phyloP scores from a whole-genome alignment of 2,797 vertebrate species.

The Muscicapa comitata region DNA sequence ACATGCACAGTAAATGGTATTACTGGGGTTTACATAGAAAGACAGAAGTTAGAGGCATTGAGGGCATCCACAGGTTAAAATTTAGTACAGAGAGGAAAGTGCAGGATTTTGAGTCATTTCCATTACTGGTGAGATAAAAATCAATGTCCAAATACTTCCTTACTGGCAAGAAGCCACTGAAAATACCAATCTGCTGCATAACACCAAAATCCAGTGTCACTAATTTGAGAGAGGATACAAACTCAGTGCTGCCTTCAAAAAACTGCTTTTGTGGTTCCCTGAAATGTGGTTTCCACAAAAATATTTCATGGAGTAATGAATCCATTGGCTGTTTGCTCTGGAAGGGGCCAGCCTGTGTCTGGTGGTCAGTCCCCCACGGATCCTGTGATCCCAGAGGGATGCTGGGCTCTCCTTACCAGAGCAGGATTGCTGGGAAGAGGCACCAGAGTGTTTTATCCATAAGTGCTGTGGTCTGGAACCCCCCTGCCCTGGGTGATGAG shows the following conservation, averaged over 20 bases:
- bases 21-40: not conserved
- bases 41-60: not conserved
- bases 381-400: fast-evolving
- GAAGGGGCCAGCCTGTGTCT: not conserved
- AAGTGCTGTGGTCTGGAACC: fast-evolving
- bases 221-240: not conserved
- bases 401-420: fast-evolving
- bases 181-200: not conserved
- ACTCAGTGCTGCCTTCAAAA: not conserved
- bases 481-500: fast-evolving
- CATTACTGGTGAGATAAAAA: not conserved
- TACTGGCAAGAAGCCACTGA: not conserved
- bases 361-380: fast-evolving
- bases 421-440: not conserved
- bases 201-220: not conserved
- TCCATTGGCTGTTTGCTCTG: not conserved
- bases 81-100: not conserved
- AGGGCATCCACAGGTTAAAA: not conserved
- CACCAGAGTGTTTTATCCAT: fast-evolving
- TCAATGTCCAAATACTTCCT: not conserved
- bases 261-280: not conserved
- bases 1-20: not conserved
- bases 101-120: not conserved
- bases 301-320: fast-evolving
- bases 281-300: not conserved